A percentile compares a stretch with the other conserved stretches of the same genome.
Conservation (phyloP, 2,113 vertebrate species). For the Romanogobio albipinnatus region DNA sequence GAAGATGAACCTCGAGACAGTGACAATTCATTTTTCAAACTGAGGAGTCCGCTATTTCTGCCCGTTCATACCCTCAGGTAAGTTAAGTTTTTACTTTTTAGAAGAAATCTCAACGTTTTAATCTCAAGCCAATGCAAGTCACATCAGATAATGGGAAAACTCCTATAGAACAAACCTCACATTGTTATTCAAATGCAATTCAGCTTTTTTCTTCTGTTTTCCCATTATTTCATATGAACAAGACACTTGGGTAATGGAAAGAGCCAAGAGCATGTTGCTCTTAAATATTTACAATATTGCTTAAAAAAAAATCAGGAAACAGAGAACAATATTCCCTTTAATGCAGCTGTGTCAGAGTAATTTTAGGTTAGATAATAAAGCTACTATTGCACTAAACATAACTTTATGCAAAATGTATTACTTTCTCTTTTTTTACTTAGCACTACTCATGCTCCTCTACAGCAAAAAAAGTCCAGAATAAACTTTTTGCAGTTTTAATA, state of each 20-base stretch:
- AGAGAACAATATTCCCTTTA: background rate
- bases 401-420: no score
- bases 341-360: background rate
- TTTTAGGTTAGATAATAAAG: background rate
- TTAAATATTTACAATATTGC: background rate
- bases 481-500: background rate
- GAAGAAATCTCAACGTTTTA: background rate
- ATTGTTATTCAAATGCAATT: background rate
- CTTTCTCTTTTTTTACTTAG: background rate
- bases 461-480: background rate
- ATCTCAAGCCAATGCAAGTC: conserved; percentile 13
- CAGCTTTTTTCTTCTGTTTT: background rate
- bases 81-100: no score
- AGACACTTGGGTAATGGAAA: background rate
- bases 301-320: background rate
- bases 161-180: background rate
- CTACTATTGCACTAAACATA: background rate
- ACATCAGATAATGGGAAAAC: background rate
- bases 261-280: background rate
- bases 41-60: no score
- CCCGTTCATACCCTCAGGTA: no score
- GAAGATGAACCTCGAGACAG: no score
- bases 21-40: no score
- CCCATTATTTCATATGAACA: background rate
- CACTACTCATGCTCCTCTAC: background rate